Percentiles rank a stretch among this genome's conserved stretches.
Conservation (phyloP, 2,888 invertebrate genomes). For the Ichneumon xanthorius region DNA sequence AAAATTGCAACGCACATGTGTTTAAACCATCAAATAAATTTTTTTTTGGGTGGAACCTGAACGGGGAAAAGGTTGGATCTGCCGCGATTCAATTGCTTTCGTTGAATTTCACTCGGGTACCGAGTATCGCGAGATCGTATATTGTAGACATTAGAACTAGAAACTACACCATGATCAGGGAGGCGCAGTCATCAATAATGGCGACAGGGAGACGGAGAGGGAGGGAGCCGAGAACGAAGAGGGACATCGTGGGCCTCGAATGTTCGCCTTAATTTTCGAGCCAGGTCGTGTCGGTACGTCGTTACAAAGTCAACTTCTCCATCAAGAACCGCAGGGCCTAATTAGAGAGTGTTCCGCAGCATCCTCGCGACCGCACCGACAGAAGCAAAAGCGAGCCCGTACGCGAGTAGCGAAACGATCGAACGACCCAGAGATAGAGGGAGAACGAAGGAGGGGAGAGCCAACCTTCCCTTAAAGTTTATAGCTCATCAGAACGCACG, state of each 20-base stretch:
- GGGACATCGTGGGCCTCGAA: conserved; percentile 14
- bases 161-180: conserved; percentile 3
- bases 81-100: neutral
- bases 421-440: neutral
- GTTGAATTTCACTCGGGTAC: neutral
- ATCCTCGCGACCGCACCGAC: conserved; percentile 2
- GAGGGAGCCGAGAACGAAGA: conserved; percentile 4
- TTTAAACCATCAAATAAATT: too few relatives aligned
- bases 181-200: conserved; percentile 32
- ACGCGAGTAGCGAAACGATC: conserved; percentile 26
- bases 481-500: neutral
- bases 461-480: neutral
- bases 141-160: conserved; percentile 23
- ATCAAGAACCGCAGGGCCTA: conserved; percentile 48
- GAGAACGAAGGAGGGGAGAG: neutral
- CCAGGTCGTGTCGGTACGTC: conserved; percentile 50
- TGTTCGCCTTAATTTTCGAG: conserved; percentile 55
- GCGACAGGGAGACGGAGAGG: neutral
- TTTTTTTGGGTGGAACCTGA: neutral
- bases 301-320: conserved; percentile 57
- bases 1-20: too few relatives aligned
- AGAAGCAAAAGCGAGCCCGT: conserved; percentile 14
- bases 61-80: neutral
- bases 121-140: neutral
- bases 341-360: conserved; percentile 50